Conservation (phyloP, 2,113 vertebrate genomes). For the Nanorana parkeri region DNA sequence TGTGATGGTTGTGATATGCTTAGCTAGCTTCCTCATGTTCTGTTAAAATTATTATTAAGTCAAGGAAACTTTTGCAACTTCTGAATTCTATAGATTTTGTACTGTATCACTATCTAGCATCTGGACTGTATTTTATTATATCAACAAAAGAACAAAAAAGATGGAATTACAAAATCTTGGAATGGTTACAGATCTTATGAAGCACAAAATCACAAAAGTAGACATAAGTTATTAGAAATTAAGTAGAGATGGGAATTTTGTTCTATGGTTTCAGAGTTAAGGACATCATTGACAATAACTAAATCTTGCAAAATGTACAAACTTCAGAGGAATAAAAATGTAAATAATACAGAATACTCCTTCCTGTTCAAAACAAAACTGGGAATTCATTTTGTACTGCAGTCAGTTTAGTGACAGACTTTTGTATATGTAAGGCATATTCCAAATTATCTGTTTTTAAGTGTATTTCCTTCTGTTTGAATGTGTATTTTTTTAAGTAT, state of each 20-base stretch:
- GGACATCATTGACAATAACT: neutral
- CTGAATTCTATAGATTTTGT: conserved; percentile 34
- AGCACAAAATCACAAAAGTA: conserved; percentile 22
- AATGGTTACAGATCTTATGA: conserved; percentile 39
- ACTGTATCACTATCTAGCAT: conserved; percentile 44
- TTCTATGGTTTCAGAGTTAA: neutral
- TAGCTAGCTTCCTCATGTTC: conserved; percentile 32
- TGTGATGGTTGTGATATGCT: conserved; percentile 48
- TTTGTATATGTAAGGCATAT: no score
- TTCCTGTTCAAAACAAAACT: neutral
- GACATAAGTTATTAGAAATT: conserved; percentile 30
- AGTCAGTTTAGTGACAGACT: no score
- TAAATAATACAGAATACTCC: neutral
- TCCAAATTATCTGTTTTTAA: no score
- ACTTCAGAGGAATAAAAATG: neutral
- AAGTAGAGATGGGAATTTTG: neutral
- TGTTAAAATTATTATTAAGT: conserved; percentile 49
- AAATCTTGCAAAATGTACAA: neutral
- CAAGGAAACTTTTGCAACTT: conserved; percentile 49
- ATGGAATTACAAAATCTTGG: conserved; percentile 44
- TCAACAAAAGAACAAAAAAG: conserved; percentile 34
- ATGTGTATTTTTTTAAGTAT: no score
- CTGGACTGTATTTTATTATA: conserved; percentile 41
- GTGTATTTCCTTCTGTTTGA: no score
- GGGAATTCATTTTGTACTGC: neutral